Evolutionary conservation across 1,140 invertebrate genomes (phyloP), one percentile per base, ranked within the genome.

Genomic region (Galleria mellonella): DNA sequence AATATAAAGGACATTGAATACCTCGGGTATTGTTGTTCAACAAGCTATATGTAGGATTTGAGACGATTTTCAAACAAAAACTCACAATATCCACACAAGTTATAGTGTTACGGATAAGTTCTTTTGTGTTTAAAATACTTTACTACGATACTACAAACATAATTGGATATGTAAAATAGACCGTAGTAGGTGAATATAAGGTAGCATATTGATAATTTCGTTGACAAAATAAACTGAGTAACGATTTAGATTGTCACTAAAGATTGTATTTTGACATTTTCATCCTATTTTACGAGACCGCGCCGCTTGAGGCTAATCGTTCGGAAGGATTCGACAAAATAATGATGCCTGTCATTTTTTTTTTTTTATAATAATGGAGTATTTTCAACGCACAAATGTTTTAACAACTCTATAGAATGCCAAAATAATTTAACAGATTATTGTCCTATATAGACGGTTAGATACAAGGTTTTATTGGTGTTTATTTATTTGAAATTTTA

Each of bases 211-310:
- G 6, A 6, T 23, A 23, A 28, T 8, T 30, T 15, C 27, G n/a
- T 32, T 29, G 36, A 31, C 15, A 36, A 40, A 15, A 23, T 41
- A 43, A 4, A 46, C 47, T 40, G 29, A 44, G 23, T 32, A 27
- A 43, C 23, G 30, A 43, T 55, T 55, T 49, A 76, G 79, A 79
- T 79, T 63, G 68, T 65, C 59, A 59, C 55, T 52, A 44, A 35
- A 74, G 75, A 82, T 82, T 78, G 75, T 79, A 81, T 82, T 82
- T 82, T 84, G 79, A 82, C 77, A 72, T 82, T 84, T 84, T 72
- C 69, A 82, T 84, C 75, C 75, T 47, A 73, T 84, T 82, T 71
- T 62, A 55, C 50, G 47, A 57, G 62, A 69, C 64, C 30, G 60
- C 63, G 2, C 15, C 61, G 67, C 57, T 51, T 28, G 51, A 32